Percentiles rank a stretch among this genome's conserved stretches.
Conservation (phyloP, 2,113 vertebrate genomes). For the Sinocyclocheilus anophthalmus region DNA sequence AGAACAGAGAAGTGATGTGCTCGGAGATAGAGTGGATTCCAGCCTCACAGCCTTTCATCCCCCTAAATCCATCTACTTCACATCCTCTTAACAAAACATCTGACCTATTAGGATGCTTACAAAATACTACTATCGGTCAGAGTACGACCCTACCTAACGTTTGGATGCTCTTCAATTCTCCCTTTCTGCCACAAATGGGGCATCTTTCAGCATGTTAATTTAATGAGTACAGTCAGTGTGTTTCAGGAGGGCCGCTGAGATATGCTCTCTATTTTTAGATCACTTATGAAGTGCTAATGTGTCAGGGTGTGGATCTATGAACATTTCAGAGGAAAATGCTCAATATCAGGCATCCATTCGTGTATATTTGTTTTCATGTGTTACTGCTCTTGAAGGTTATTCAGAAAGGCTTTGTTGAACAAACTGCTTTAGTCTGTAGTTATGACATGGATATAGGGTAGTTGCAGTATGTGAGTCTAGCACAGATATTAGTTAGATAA, state of each 20-base stretch:
- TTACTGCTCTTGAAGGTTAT: not conserved
- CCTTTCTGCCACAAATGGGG: constrained; percentile 5
- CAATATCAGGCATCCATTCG: not conserved
- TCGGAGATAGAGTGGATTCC: constrained; percentile 28
- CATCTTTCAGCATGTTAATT: constrained; percentile 23
- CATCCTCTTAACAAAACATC: not conserved
- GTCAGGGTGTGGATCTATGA: not conserved
- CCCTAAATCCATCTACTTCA: constrained; percentile 13
- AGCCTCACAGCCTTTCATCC: not conserved
- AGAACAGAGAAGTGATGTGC: constrained; percentile 38
- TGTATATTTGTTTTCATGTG: not conserved
- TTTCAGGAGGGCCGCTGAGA: constrained; percentile 28
- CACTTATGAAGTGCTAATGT: constrained; percentile 19
- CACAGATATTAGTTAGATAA: not conserved
- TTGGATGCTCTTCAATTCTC: constrained; percentile 13
- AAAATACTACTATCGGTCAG: not conserved
- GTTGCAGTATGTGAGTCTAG: not conserved
- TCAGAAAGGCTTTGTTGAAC: not conserved
- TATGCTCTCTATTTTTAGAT: constrained; percentile 31
- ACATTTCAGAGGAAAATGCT: not conserved
- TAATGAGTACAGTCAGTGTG: constrained; percentile 34
- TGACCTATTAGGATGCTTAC: not conserved
- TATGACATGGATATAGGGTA: not conserved
- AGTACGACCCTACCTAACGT: not conserved
- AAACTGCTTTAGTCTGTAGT: not conserved